Evolutionary conservation across 2,113 vertebrate genomes (phyloP).

Genomic region (Argyrosomus japonicus): DNA sequence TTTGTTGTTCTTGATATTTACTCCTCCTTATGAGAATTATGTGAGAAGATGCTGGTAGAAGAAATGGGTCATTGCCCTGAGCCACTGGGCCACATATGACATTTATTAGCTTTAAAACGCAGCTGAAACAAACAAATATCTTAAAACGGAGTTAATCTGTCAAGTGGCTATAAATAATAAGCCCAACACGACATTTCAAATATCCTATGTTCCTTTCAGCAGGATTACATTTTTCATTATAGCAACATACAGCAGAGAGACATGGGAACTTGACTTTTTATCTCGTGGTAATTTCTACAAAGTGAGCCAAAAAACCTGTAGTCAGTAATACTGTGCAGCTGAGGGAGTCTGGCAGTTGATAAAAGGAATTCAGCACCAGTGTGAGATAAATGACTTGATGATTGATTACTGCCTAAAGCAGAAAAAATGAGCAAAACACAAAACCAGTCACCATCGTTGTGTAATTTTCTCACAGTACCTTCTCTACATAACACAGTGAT

Average conservation of each 20-base stretch:
- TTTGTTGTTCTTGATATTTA: constrained; percentile 36
- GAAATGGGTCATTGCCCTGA: not conserved
- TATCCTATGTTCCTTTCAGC: not conserved
- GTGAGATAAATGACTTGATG: constrained; percentile 75
- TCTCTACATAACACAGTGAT: constrained; percentile 24
- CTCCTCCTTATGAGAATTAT: constrained; percentile 14
- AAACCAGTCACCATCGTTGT: constrained; percentile 62
- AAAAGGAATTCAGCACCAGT: constrained; percentile 65
- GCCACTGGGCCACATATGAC: not conserved
- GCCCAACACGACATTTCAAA: not conserved
- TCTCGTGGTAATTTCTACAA: constrained; percentile 54
- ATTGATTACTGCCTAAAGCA: constrained; percentile 73
- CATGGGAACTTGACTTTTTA: constrained; percentile 63
- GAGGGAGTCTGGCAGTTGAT: constrained; percentile 75
- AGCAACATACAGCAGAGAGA: constrained; percentile 13
- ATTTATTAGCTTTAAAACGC: not conserved
- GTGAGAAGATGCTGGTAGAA: not conserved
- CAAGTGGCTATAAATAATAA: constrained; percentile 20
- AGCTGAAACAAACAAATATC: not conserved
- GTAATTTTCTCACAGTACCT: constrained; percentile 73
- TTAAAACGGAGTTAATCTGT: constrained; percentile 15
- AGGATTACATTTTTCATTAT: constrained; percentile 18
- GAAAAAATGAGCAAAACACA: constrained; percentile 69
- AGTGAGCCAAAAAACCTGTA: constrained; percentile 61
- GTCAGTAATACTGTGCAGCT: constrained; percentile 64